Percentiles rank a stretch among this genome's conserved stretches.
phyloP scores from a whole-genome alignment of 2,797 vertebrate genomes.

The Phoeniculus purpureus region DNA sequence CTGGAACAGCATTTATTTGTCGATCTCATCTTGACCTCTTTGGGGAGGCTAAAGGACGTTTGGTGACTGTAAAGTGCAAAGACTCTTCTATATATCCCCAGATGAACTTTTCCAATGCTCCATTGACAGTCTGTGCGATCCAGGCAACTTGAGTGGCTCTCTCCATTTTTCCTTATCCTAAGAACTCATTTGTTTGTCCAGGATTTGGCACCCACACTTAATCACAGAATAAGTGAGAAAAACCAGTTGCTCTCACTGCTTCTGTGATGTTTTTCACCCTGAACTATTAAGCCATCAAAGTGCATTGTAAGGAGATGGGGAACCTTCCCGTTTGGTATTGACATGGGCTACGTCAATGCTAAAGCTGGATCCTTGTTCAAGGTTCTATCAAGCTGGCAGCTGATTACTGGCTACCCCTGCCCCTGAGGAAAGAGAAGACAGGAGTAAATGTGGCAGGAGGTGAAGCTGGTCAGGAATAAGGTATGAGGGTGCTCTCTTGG shows the following conservation, averaged over 20 bases:
- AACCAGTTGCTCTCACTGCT: constrained; percentile 55
- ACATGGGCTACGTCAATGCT: not conserved
- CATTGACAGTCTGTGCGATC: constrained; percentile 32
- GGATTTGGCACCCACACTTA: constrained; percentile 37
- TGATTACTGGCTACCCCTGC: not conserved
- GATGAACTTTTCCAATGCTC: constrained; percentile 44
- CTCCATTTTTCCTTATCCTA: constrained; percentile 45
- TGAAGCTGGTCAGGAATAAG: not conserved
- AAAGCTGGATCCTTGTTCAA: not conserved
- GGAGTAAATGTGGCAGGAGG: not conserved
- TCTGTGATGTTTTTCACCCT: not conserved
- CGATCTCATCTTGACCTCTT: constrained; percentile 49
- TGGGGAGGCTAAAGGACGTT: constrained; percentile 47
- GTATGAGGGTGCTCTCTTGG: not conserved
- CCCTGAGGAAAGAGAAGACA: not conserved
- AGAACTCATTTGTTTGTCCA: constrained; percentile 58
- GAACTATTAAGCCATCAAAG: not conserved
- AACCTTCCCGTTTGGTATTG: not conserved
- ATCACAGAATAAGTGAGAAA: constrained; percentile 64
- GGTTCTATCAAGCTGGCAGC: not conserved
- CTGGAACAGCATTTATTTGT: constrained; percentile 52
- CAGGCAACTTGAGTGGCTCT: constrained; percentile 47
- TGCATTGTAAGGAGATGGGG: not conserved
- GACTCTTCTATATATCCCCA: constrained; percentile 30
- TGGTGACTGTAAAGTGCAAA: constrained; percentile 35